A percentile compares a stretch with the other conserved stretches of the same genome.
phyloP scores from a whole-genome alignment of 2,888 invertebrate genomes.

The Trichopria drosophilae region DNA sequence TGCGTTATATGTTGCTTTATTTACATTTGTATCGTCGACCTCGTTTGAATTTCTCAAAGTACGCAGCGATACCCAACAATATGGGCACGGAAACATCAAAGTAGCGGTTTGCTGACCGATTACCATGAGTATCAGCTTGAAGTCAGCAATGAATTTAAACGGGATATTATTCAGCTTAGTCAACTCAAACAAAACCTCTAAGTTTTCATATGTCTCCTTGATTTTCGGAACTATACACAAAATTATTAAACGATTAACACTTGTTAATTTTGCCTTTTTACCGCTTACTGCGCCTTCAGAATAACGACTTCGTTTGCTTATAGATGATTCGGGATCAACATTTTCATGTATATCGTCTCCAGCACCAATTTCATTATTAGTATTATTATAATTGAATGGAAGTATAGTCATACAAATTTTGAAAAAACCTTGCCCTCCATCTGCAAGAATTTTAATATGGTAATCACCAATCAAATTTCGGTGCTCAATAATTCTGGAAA shows the following conservation, averaged over 20 bases:
- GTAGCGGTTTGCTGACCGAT: slow-evolving; percentile 8
- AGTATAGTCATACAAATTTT: slow-evolving; percentile 7
- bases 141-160: slow-evolving; percentile 1
- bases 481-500: neutral
- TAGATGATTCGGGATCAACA: slow-evolving; percentile 1
- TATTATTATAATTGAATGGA: slow-evolving; percentile 3
- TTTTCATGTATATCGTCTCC: neutral
- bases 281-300: neutral
- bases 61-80: slow-evolving; percentile 4
- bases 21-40: neutral
- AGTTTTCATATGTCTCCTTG: slow-evolving; percentile 5
- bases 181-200: slow-evolving; percentile 2
- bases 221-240: slow-evolving; percentile 8
- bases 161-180: slow-evolving; percentile 6
- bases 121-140: slow-evolving; percentile 2
- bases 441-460: slow-evolving; percentile 3
- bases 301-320: neutral
- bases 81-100: slow-evolving; percentile 6
- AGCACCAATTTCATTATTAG: neutral
- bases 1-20: neutral
- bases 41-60: slow-evolving; percentile 7
- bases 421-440: slow-evolving; percentile 10
- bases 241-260: slow-evolving; percentile 6
- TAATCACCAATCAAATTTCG: slow-evolving; percentile 1
- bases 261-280: slow-evolving; percentile 1